A percentile compares a stretch with the other conserved stretches of the same genome.
Evolutionary conservation across 2,113 vertebrate species (phyloP).

Genomic region (Shinisaurus crocodilurus): DNA sequence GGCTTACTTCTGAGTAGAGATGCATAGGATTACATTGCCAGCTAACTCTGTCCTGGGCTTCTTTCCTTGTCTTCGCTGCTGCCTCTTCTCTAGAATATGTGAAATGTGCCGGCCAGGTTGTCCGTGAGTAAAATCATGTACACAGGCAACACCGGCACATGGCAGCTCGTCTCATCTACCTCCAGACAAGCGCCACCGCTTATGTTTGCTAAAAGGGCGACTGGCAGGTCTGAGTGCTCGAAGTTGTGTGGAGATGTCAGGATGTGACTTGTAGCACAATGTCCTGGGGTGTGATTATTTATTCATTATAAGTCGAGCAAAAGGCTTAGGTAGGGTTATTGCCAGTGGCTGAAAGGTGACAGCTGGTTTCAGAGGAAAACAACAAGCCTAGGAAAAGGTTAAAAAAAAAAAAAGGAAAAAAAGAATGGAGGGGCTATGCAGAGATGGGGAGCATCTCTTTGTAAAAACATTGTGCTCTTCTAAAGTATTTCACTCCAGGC

Average conservation of each 20-base stretch:
- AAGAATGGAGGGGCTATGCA: neutral
- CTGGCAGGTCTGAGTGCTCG: neutral
- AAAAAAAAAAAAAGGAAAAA: neutral
- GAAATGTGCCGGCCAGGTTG: neutral
- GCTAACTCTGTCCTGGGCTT: no score
- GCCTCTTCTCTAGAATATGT: neutral
- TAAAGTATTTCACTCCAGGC: neutral
- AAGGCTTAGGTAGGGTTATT: neutral
- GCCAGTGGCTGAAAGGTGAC: neutral
- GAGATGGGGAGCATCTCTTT: neutral
- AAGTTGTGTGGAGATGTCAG: slow-evolving; percentile 13
- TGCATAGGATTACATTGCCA: neutral
- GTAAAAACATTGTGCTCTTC: neutral
- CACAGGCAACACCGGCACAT: no score
- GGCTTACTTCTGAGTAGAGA: neutral
- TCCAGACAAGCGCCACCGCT: neutral
- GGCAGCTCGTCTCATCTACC: neutral
- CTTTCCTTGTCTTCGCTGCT: neutral
- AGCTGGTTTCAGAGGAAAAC: neutral
- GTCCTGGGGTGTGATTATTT: slow-evolving; percentile 1
- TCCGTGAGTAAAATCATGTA: neutral
- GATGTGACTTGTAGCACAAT: neutral
- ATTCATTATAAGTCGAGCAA: slow-evolving; percentile 4
- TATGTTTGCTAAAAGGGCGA: neutral
- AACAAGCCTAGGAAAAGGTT: neutral